Conservation (phyloP, 2,888 invertebrate genomes). For the Drosophila kambysellisi region DNA sequence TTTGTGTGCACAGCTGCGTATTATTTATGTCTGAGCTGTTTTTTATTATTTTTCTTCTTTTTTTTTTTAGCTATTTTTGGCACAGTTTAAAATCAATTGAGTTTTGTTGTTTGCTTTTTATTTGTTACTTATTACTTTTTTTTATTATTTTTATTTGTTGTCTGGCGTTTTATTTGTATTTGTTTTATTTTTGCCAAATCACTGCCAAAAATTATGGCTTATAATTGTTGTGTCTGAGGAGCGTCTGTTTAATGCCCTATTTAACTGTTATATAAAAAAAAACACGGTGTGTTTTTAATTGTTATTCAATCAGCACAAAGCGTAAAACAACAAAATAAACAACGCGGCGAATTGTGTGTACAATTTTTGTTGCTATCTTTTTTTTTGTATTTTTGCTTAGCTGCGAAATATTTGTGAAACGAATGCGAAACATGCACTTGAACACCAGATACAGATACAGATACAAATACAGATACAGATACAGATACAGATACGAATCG, state of each 20-base stretch:
- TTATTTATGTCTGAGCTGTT: constrained; percentile 17
- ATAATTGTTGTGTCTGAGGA: constrained; percentile 1
- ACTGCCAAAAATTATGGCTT: constrained; percentile 42
- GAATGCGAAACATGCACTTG: constrained; percentile 55
- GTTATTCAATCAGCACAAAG: constrained; percentile 68
- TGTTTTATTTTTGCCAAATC: constrained; percentile 35
- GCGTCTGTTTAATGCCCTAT: constrained; percentile 36
- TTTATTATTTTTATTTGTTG: constrained; percentile 9
- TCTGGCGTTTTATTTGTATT: constrained; percentile 10
- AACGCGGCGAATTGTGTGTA: constrained; percentile 25
- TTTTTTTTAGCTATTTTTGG: constrained; percentile 41
- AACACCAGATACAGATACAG: constrained; percentile 17
- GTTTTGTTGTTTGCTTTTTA: constrained; percentile 12
- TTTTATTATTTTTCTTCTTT: not conserved
- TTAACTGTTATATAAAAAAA: constrained; percentile 56
- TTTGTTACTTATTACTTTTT: not conserved
- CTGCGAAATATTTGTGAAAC: constrained; percentile 34
- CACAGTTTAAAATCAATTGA: constrained; percentile 42
- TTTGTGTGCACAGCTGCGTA: not conserved
- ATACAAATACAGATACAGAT: constrained; percentile 12
- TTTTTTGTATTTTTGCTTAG: constrained; percentile 24
- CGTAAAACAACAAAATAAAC: constrained; percentile 28
- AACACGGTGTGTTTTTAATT: constrained; percentile 48
- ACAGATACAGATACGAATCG: too few species aligned
- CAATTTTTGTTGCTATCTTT: not conserved